Conservation (phyloP, 1,140 invertebrate genomes). For the Littorina saxatilis region DNA sequence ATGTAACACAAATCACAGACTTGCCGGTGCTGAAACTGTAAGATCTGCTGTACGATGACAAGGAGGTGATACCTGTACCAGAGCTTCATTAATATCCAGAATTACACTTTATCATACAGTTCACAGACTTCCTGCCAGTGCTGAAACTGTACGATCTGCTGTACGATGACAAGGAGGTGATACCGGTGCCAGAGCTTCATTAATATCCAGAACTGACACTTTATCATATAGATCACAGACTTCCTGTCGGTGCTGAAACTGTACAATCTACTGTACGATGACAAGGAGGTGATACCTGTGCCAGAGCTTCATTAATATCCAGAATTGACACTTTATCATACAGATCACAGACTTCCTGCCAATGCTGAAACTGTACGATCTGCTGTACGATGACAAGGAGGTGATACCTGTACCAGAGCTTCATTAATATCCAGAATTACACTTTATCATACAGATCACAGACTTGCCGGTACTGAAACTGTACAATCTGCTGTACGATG, state of each 20-base stretch:
- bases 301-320: conserved; percentile 82
- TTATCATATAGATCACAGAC: conserved; percentile 86
- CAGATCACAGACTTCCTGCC: conserved; percentile 91
- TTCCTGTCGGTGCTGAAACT: conserved; percentile 94
- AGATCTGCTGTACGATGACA: conserved; percentile 93
- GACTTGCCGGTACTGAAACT: conserved; percentile 93
- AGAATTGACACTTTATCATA: conserved; percentile 40
- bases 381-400: conserved; percentile 94
- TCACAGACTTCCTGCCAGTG: conserved; percentile 93
- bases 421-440: too few relatives aligned
- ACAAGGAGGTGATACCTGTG: conserved; percentile 91
- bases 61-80: too few relatives aligned
- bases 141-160: conserved; percentile 93
- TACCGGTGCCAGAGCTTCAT: conserved; percentile 95
- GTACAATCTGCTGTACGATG: conserved; percentile 93
- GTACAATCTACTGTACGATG: conserved; percentile 94
- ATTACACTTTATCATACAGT: too few relatives aligned
- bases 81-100: too few relatives aligned
- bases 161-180: conserved; percentile 92
- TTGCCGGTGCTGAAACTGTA: conserved; percentile 93
- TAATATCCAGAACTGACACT: too few relatives aligned
- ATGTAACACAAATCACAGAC: conserved; percentile 86
- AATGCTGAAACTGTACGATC: conserved; percentile 92
- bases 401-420: conserved; percentile 93
- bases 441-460: conserved; percentile 83